phyloP scores from a whole-genome alignment of 2,797 vertebrate species.

The Esox masquinongy region DNA sequence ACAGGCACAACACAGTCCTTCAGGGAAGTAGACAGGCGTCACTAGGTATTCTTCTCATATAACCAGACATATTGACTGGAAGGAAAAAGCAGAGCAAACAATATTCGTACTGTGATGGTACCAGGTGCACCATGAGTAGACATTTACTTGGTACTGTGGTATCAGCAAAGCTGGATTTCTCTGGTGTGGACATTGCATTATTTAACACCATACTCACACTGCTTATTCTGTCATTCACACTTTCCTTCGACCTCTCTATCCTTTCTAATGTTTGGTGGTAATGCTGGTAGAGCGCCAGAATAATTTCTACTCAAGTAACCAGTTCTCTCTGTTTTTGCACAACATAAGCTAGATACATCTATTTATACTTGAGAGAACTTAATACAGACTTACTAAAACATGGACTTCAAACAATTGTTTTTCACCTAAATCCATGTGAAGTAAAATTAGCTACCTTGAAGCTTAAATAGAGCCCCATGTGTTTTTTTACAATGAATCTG shows the following conservation, averaged over 20 bases:
- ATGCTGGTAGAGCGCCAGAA: conserved; percentile 22
- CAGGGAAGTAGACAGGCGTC: background rate
- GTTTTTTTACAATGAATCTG: no score
- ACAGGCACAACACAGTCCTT: background rate
- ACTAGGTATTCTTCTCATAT: background rate
- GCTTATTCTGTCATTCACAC: background rate
- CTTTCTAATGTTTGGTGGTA: background rate
- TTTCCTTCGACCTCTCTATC: background rate
- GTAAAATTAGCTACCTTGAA: no score
- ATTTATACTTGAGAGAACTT: no score
- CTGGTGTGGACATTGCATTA: conserved; percentile 7
- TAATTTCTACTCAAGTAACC: background rate
- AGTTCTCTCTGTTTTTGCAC: conserved; percentile 2
- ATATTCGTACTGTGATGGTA: conserved; percentile 16
- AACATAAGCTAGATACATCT: background rate
- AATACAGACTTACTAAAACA: no score
- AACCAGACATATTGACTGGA: no score
- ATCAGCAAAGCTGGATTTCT: conserved; percentile 38
- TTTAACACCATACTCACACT: conserved; percentile 10
- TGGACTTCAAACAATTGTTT: no score
- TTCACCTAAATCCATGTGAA: no score
- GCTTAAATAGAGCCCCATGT: no score
- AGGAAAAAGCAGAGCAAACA: conserved; percentile 13
- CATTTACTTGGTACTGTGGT: conserved; percentile 26
- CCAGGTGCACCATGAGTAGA: conserved; percentile 22